Conservation (phyloP, 2,113 vertebrate species). For the Maccullochella peelii region DNA sequence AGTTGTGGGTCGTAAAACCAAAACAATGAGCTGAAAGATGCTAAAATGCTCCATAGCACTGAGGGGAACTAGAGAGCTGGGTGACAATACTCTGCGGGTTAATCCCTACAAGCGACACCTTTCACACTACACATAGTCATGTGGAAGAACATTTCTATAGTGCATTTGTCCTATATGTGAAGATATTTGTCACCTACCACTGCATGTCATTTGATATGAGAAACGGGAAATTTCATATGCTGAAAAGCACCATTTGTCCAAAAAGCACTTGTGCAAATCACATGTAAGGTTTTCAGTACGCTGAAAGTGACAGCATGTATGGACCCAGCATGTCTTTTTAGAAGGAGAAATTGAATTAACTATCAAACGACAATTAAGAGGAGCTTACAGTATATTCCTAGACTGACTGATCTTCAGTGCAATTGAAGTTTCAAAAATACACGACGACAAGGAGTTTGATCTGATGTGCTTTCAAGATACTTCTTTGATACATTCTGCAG, state of each 20-base stretch:
- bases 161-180: too few relatives aligned
- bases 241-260: background rate
- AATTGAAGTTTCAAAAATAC: background rate
- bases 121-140: too few relatives aligned
- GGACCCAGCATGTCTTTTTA: background rate
- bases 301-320: background rate
- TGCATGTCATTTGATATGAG: too few relatives aligned
- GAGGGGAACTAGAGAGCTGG: background rate
- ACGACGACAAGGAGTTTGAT: background rate
- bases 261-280: background rate
- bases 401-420: background rate
- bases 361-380: background rate
- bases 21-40: too few relatives aligned
- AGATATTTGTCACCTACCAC: too few relatives aligned
- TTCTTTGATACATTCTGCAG: background rate
- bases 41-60: too few relatives aligned
- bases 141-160: too few relatives aligned
- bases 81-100: background rate
- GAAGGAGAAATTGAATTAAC: background rate
- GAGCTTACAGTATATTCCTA: too few relatives aligned
- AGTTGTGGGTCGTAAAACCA: too few relatives aligned
- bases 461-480: background rate
- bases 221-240: background rate
- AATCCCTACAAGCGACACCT: too few relatives aligned
- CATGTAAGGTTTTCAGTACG: background rate